Percentiles rank a stretch among this genome's conserved stretches.
Conservation (phyloP, 1,140 invertebrate species). For the Achatina immaculata region DNA sequence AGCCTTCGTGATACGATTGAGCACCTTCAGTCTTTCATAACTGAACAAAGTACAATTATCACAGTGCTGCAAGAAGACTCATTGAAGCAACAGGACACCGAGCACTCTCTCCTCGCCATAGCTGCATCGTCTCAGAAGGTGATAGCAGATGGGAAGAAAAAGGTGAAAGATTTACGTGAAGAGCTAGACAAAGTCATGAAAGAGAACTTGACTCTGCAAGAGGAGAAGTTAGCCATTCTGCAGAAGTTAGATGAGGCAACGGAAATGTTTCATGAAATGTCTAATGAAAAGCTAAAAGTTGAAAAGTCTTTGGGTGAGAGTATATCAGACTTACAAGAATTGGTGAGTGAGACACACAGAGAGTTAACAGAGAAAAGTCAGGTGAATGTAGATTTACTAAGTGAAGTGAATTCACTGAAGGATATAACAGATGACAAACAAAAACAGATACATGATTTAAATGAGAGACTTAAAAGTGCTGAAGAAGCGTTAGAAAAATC, state of each 20-base stretch:
- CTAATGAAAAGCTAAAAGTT: slow-evolving; percentile 26
- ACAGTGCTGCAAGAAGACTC: slow-evolving; percentile 34
- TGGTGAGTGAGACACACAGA: slow-evolving; percentile 7
- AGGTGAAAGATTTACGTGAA: neutral
- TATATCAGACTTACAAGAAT: slow-evolving; percentile 11
- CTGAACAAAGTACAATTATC: slow-evolving; percentile 29
- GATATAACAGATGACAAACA: slow-evolving; percentile 6
- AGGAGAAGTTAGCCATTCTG: neutral
- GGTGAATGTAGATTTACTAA: slow-evolving; percentile 31
- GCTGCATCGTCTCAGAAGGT: slow-evolving; percentile 19
- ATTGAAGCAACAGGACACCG: slow-evolving; percentile 34
- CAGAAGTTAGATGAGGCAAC: slow-evolving; percentile 26
- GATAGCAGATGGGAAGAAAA: slow-evolving; percentile 20
- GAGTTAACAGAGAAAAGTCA: neutral
- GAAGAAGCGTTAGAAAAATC: neutral
- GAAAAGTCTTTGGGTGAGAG: slow-evolving; percentile 3
- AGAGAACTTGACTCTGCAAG: neutral
- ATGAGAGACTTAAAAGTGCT: slow-evolving; percentile 13
- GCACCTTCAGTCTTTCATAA: slow-evolving; percentile 28
- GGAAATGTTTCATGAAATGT: slow-evolving; percentile 23
- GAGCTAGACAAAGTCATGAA: slow-evolving; percentile 7
- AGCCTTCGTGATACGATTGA: slow-evolving; percentile 35
- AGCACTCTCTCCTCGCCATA: slow-evolving; percentile 28
- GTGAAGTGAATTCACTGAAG: slow-evolving; percentile 29
- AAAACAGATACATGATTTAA: neutral